A percentile compares a stretch with the other conserved stretches of the same genome.
phyloP scores from a whole-genome alignment of 2,888 invertebrate species.

The Trachelus iudaicus region DNA sequence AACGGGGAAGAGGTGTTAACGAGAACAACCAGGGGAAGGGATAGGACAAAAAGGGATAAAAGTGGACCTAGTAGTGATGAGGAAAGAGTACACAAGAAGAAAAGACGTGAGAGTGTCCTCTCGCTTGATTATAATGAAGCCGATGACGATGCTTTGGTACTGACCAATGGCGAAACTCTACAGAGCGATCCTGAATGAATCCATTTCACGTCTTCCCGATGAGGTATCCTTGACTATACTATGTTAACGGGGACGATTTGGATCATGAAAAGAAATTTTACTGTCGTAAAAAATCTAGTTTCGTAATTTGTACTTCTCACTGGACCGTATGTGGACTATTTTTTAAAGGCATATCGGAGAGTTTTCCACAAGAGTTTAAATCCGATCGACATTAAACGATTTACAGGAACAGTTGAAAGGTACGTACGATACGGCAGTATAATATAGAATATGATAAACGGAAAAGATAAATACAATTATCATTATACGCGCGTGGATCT shows the following conservation, averaged over 20 bases:
- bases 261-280: not conserved
- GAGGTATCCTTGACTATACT: not conserved
- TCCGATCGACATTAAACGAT: not conserved
- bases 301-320: not conserved
- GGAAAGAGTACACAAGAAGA: constrained; percentile 73
- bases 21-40: constrained; percentile 59
- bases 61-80: constrained; percentile 68
- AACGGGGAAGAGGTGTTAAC: constrained; percentile 58
- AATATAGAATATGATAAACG: not conserved
- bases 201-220: not conserved
- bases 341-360: not conserved
- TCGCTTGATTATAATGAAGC: constrained; percentile 78
- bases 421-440: not conserved
- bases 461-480: not conserved
- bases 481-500: not conserved
- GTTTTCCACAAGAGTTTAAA: not conserved
- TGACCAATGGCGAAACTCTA: constrained; percentile 74
- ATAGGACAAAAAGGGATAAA: constrained; percentile 65
- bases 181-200: constrained; percentile 61
- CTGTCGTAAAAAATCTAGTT: not conserved
- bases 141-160: constrained; percentile 78
- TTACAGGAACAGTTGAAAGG: not conserved
- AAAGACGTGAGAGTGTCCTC: constrained; percentile 77
- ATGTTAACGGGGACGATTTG: not conserved
- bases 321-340: not conserved